These are phyloP conservation scores for Lucilia sericata DNA, from an alignment of 1,140 invertebrate genomes.

Conservation along the genomic window DNA sequence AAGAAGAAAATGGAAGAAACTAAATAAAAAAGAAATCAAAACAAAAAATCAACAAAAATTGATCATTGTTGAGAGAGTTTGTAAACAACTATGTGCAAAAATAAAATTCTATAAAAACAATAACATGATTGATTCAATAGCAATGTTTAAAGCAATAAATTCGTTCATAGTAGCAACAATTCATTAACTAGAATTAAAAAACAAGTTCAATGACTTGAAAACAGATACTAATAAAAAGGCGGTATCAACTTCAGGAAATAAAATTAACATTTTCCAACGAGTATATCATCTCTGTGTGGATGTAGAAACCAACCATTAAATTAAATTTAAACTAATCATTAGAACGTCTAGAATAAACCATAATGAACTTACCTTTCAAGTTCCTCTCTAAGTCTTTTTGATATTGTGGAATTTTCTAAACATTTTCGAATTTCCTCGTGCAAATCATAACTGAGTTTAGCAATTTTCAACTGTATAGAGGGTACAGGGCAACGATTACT, in stretches of 20 bases:
- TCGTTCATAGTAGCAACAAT: background rate
- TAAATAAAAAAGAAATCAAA: background rate
- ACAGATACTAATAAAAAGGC: too few relatives aligned
- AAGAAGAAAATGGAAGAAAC: too few relatives aligned
- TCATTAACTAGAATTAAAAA: background rate
- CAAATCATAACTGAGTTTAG: conserved; percentile 60
- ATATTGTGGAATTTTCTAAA: conserved; percentile 58
- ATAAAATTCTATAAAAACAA: background rate
- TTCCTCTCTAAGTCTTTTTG: conserved; percentile 60
- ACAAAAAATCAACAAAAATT: background rate
- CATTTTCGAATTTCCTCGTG: conserved; percentile 63
- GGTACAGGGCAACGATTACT: conserved; percentile 7
- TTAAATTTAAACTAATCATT: background rate
- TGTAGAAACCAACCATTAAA: background rate
- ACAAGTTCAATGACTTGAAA: conserved; percentile 9
- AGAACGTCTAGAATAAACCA: background rate
- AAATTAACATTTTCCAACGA: background rate
- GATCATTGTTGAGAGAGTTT: background rate
- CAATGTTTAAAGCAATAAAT: background rate
- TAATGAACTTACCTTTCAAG: conserved; percentile 61
- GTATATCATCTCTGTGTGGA: background rate
- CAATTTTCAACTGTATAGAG: conserved; percentile 49
- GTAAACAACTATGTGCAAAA: background rate
- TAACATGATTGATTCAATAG: background rate
- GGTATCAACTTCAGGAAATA: background rate